These are phyloP conservation scores for Alloplasta piceator DNA, from an alignment of 2,888 invertebrate genomes.

Conservation along the genomic window DNA sequence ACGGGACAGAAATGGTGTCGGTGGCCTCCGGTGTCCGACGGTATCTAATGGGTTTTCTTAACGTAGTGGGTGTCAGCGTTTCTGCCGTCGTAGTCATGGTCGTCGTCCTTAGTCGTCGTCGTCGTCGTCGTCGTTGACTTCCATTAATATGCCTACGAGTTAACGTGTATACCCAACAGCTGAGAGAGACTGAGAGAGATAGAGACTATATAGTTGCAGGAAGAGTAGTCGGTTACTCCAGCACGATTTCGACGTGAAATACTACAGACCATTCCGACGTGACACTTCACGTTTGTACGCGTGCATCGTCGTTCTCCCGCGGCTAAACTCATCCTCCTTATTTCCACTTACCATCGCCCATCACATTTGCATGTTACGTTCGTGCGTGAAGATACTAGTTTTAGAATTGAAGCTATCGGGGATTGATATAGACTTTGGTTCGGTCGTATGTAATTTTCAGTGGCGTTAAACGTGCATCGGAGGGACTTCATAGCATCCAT, in stretches of 20 bases:
- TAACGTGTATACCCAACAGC: slow-evolving; percentile 30
- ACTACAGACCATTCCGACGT: slow-evolving; percentile 76
- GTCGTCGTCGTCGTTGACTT: slow-evolving; percentile 67
- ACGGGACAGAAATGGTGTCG: slow-evolving; percentile 30
- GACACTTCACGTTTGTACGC: slow-evolving; percentile 71
- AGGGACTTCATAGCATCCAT: too few species aligned
- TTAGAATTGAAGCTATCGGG: too few species aligned
- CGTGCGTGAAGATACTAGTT: slow-evolving; percentile 39
- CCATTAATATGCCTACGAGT: slow-evolving; percentile 75
- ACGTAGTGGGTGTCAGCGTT: slow-evolving; percentile 74
- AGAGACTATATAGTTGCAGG: slow-evolving; percentile 10
- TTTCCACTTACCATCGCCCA: slow-evolving; percentile 38
- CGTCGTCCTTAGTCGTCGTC: slow-evolving; percentile 67
- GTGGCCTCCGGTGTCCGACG: slow-evolving; percentile 58
- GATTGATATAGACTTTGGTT: too few species aligned
- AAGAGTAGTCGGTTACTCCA: slow-evolving; percentile 63
- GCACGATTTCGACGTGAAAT: slow-evolving; percentile 75
- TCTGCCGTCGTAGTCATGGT: slow-evolving; percentile 67
- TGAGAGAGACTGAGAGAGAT: slow-evolving; percentile 23
- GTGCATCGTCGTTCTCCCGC: slow-evolving; percentile 45
- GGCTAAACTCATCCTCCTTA: slow-evolving; percentile 34
- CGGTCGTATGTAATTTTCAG: slow-evolving; percentile 13
- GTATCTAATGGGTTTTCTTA: slow-evolving; percentile 76
- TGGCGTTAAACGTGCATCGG: neutral
- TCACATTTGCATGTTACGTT: slow-evolving; percentile 66